Evolutionary conservation across 1,140 invertebrate species (phyloP), one percentile per base, ranked within the genome.

Genomic region (Pemphigus obesinymphae): DNA sequence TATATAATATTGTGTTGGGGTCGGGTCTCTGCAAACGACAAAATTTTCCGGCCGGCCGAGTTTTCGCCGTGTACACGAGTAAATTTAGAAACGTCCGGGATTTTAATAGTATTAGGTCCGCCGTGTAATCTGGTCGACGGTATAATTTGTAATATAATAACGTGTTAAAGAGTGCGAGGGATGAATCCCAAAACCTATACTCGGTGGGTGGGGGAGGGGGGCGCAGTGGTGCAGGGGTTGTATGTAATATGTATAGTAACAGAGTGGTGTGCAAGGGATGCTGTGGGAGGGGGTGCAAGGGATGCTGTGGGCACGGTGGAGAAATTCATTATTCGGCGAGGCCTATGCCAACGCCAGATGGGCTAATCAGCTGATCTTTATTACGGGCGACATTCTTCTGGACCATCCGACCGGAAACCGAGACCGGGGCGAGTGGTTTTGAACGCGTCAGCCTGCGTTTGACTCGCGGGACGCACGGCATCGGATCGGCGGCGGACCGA

Each of bases 361-460:
- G 88, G 87, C 88, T 88, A 70, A 82, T 82, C 82, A 82, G 82
- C 88, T 88, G 88, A 88, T 88, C 87, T 87, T 80, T 80, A 80
- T 80, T 80, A 80, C 40, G 55, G 55, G 87, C 88, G 87, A 88
- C 86, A 87, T 87, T 87, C 87, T 88, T 89, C 86, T 88, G 87
- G 88, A 87, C 88, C 86, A 88, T 87, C 87, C 86, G 87, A 88
- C 87, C 87, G 86, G 87, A 88, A 88, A 86, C 87, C 88, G 37
- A 23, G 20, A 11, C 73, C 76, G 53, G 55, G 76, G 76, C 76
- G 76, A 80, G 76, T 80, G 76, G 76, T 80, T 80, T 80, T 80
- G 76, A 80, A n/a, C 63, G 45, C 55, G 75, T 78, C 75, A 58
- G 76, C 55, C 76, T 80, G 76, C 76, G 55, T 80, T 80, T 80